Evolutionary conservation across 1,140 invertebrate genomes (phyloP), one percentile per base, ranked within the genome.

Genomic region (Lucilia sericata): DNA sequence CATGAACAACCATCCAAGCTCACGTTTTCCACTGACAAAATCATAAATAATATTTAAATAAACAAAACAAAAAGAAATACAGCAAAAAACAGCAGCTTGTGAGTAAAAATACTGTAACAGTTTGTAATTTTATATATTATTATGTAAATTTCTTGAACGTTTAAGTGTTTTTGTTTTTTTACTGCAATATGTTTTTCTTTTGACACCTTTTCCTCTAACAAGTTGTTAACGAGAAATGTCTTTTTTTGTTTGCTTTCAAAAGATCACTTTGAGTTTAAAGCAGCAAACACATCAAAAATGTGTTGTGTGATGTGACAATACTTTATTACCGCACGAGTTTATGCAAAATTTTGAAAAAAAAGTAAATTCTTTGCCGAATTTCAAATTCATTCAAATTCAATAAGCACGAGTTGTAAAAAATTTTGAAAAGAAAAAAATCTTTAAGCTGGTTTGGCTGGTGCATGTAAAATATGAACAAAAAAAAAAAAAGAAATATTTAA

Each of bases 31-130:
- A 7, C 19, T 70, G 10, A 21, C n/a, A 70, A 70, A 70, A 70
- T 70, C 65, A 70, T 70, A 70, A 70, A 70, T 70, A 70, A 70
- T 70, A 70, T 70, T 70, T 70, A 70, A 70, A 70, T 70, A 25
- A 70, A 70, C 65, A 70, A 70, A 70, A 70, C n/a, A n/a, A 30
- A 30, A 30, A 30, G 25, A 30, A 30, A 30, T 3, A 30, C 25
- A 30, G 3, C 55, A 60, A 60, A n/a, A n/a, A 60, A 12, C 4
- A 70, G 21, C 65, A 70, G 10, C 9, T 7, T 9, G 0, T 0
- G 5, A 70, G 65, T 25, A 10, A 21, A 21, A 70, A 70, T 70
- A 70, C 21, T 70, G 9, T 70, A 70, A 60, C 14, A 60, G 55
- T 60, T 60, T 60, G 55, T 60, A 60, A 60, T 60, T 60, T 60